Percentiles rank a stretch among this genome's conserved stretches.
These are phyloP conservation scores for Uloborus plumipes DNA, from an alignment of 2,888 invertebrate species.

Conservation along the genomic window DNA sequence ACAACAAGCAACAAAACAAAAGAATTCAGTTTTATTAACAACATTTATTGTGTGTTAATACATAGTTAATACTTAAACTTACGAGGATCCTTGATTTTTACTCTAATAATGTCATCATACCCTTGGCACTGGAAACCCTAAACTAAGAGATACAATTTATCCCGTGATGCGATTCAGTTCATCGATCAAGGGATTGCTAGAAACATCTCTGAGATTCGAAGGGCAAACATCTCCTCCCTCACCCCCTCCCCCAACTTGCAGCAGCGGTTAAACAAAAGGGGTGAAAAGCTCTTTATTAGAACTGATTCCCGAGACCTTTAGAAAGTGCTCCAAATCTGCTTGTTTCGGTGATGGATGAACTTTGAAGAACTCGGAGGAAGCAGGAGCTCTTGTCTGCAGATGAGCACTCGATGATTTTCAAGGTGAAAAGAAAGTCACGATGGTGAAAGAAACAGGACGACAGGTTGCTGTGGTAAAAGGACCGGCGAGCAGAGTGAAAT, in stretches of 20 bases:
- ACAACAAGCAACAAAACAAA: no score
- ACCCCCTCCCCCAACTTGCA: neutral
- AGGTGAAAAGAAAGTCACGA: constrained; percentile 59
- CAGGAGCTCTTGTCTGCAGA: constrained; percentile 42
- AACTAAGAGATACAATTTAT: neutral
- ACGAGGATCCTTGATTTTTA: no score
- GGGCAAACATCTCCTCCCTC: no score
- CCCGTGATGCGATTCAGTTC: neutral
- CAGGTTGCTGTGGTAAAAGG: constrained; percentile 29
- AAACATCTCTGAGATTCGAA: constrained; percentile 1
- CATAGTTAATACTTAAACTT: no score
- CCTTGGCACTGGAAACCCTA: neutral
- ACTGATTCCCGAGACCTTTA: constrained; percentile 36
- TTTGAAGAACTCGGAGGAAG: neutral
- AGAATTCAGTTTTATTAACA: no score
- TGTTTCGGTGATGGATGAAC: constrained; percentile 48
- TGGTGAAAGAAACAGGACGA: constrained; percentile 48
- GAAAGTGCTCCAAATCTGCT: constrained; percentile 39
- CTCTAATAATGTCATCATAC: neutral
- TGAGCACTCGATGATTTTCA: constrained; percentile 33
- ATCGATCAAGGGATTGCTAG: constrained; percentile 43
- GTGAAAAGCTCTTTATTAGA: constrained; percentile 48
- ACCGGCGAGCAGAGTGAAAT: constrained; percentile 25
- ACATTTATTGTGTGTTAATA: no score
- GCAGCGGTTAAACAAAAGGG: constrained; percentile 27